Evolutionary conservation across 1,140 invertebrate species (phyloP).

Genomic region (Halyomorpha halys): DNA sequence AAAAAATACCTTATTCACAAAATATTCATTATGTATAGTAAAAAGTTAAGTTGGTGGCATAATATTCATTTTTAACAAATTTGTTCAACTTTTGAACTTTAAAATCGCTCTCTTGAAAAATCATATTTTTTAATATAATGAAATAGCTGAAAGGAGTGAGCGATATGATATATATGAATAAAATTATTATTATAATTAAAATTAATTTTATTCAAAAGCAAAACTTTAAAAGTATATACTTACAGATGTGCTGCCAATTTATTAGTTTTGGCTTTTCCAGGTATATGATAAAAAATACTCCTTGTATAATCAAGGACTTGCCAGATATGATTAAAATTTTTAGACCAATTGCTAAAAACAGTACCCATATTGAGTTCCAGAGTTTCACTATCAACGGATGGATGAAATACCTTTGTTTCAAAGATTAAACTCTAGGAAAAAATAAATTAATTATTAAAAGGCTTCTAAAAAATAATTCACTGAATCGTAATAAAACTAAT

Average conservation of each 20-base stretch:
- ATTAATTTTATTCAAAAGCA: too few relatives aligned
- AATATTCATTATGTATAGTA: too few relatives aligned
- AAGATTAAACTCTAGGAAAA: slow-evolving; percentile 63
- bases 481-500: too few relatives aligned
- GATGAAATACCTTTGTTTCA: slow-evolving; percentile 78
- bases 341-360: slow-evolving; percentile 76
- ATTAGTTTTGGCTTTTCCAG: background rate
- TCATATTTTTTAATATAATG: too few relatives aligned
- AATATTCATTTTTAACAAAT: too few relatives aligned
- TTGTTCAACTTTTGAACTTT: too few relatives aligned
- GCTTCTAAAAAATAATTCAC: too few relatives aligned
- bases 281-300: slow-evolving; percentile 6
- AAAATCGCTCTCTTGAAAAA: too few relatives aligned
- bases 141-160: too few relatives aligned
- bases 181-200: background rate
- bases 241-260: slow-evolving; percentile 20
- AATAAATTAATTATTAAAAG: too few relatives aligned
- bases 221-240: slow-evolving; percentile 10
- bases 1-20: too few relatives aligned
- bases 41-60: too few relatives aligned
- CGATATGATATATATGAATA: background rate
- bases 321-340: slow-evolving; percentile 73
- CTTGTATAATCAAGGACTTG: slow-evolving; percentile 78
- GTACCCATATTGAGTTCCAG: slow-evolving; percentile 62
- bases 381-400: slow-evolving; percentile 64